Conservation (phyloP, 2,113 vertebrate genomes). For the Riparia riparia region DNA sequence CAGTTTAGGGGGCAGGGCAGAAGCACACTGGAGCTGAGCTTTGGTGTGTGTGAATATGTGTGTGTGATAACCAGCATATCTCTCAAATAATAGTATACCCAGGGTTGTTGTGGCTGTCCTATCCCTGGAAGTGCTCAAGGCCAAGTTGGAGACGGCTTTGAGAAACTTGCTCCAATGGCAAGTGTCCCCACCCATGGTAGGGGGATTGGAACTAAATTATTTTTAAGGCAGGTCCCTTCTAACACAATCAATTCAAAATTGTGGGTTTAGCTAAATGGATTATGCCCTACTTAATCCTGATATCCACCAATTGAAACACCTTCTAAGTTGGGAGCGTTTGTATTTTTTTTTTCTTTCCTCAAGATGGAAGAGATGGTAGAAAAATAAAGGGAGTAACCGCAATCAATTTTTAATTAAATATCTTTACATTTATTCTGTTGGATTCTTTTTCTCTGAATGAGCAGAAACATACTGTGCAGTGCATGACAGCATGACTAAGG, state of each 20-base stretch:
- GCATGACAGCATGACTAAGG: not conserved
- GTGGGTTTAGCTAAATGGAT: not conserved
- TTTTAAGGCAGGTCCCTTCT: not conserved
- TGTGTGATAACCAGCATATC: not conserved
- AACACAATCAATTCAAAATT: not conserved
- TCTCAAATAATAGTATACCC: not conserved
- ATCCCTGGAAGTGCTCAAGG: not conserved
- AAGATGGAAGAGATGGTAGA: not conserved
- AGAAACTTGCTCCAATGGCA: not conserved
- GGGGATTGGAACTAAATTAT: not conserved
- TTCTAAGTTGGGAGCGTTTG: not conserved
- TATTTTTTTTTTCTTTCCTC: not conserved
- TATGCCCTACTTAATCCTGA: not conserved
- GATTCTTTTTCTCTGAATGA: not conserved
- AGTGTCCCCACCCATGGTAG: fast-evolving
- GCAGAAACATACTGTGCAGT: not conserved
- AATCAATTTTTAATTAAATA: not conserved
- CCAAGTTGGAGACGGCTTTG: not conserved
- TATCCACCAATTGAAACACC: not conserved
- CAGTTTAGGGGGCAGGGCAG: not conserved
- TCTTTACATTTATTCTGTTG: not conserved
- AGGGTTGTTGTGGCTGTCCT: not conserved
- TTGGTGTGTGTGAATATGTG: not conserved
- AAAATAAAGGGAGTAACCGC: not conserved
- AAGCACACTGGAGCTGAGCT: not conserved